Evolutionary conservation across 2,113 vertebrate species (phyloP).

Genomic region (Pteropus alecto): DNA sequence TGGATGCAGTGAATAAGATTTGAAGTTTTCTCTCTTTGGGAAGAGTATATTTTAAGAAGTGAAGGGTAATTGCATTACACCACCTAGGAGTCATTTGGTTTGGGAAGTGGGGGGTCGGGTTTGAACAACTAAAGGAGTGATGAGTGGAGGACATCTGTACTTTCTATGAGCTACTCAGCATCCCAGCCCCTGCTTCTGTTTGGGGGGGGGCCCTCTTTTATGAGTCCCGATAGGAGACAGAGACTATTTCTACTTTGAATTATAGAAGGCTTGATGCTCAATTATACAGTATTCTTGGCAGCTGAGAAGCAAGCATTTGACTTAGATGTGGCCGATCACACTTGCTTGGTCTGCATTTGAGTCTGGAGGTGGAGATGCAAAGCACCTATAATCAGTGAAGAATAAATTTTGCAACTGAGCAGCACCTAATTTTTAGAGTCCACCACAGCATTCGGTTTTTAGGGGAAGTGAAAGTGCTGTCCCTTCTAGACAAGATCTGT

Average conservation of each 20-base stretch:
- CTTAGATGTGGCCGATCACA: neutral
- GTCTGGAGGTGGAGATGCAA: neutral
- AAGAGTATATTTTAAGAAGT: neutral
- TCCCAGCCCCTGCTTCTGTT: neutral
- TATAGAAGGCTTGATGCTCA: neutral
- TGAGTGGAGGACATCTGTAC: fast-evolving
- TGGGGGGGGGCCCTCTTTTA: neutral
- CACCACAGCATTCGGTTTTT: fast-evolving
- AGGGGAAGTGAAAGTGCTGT: neutral
- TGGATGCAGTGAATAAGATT: neutral
- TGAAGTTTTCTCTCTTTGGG: neutral
- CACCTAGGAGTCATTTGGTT: neutral
- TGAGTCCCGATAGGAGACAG: neutral
- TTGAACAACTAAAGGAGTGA: neutral
- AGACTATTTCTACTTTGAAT: neutral
- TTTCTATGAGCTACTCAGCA: neutral
- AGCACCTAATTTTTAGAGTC: neutral
- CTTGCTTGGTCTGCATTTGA: neutral
- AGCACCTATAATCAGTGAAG: neutral
- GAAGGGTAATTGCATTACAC: neutral
- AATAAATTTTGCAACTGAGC: neutral
- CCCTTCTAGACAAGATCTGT: fast-evolving
- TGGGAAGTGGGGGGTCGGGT: neutral
- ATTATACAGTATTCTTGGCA: neutral
- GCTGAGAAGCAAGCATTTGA: neutral